Evolutionary conservation across 2,113 vertebrate species (phyloP).

Genomic region (Myiagra hebetior): DNA sequence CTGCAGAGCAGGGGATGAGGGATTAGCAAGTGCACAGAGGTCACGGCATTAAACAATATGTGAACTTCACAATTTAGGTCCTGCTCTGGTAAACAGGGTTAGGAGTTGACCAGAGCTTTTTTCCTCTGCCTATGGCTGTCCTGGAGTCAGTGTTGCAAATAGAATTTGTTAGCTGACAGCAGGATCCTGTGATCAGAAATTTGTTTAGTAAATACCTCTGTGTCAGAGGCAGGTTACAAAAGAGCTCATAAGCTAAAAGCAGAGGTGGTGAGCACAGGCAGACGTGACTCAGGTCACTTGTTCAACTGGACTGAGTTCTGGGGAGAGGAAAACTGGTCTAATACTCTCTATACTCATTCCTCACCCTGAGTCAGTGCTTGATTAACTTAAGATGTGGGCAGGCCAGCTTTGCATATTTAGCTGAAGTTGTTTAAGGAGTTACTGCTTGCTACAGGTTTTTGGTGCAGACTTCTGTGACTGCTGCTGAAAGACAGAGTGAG

Average conservation of each 20-base stretch:
- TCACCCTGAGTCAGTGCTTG: neutral
- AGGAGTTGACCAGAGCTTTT: neutral
- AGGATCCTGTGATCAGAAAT: neutral
- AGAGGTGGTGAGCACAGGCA: neutral
- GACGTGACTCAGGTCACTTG: rapidly evolving
- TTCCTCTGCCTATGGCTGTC: neutral
- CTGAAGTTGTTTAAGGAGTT: neutral
- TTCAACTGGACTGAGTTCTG: neutral
- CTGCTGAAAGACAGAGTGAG: neutral
- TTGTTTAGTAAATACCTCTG: neutral
- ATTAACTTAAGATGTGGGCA: neutral
- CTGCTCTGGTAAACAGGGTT: neutral
- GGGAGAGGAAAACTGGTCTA: neutral
- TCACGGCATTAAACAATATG: conserved; percentile 9
- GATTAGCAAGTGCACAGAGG: conserved; percentile 22
- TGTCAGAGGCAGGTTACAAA: neutral
- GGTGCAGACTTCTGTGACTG: neutral
- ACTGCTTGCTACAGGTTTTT: neutral
- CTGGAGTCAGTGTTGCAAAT: neutral
- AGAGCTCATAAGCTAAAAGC: neutral
- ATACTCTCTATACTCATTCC: neutral
- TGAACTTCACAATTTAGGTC: neutral
- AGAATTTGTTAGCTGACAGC: neutral
- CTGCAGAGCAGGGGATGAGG: conserved; percentile 1
- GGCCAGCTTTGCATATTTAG: neutral